Base-by-base conservation (phyloP, 2,797 vertebrate species). In the Parauchenoglanis ngamensis region DNA sequence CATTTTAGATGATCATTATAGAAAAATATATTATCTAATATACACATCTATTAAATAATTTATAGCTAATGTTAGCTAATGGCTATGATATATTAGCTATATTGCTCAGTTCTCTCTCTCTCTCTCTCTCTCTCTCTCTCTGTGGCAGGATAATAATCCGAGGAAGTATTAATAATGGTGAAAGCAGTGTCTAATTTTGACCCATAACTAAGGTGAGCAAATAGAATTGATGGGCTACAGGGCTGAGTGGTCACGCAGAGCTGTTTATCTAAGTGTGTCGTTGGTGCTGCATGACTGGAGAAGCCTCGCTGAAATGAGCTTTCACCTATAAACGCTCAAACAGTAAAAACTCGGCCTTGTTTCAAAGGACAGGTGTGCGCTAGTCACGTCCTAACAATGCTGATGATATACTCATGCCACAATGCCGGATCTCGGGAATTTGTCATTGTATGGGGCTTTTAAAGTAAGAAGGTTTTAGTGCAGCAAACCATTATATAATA, bases 41-140 rank as follows among this genome's bases (percentile, higher is more conserved):
- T 79, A 79, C 54, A 35, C 25, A 28, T 78, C 72, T 76, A 40
- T 40, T 77, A 65, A 67, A 78, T 40, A 68, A 73, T 75, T 85
- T 87, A 68, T 15, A 46, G 67, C 35, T 59, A 85, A 85, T 59
- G 46, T 75, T 44, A 75, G 40, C 25, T 73, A 84, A 56, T 85
- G 68, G 25, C 4, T 79, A 57, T 21, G 19, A 23, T 79, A 57
- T 23, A 79, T 59, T 59, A 40, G 77, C 31, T 23, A 23, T 12
- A 79, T 59, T 79, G 28, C 56, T 59, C 31, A 59, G 40, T 40
- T 54, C 8, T n/a, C 15, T 52, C 1, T 49, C 73, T 76, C 15
- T 0, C 13, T 54, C 13, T 54, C 15, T 23, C 46, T 28, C 72
- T 28, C 76, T 40, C 31, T 46, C 35, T 81, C 23, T 44, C 11